These are phyloP conservation scores for Vulpes lagopus DNA, from an alignment of 2,113 vertebrate species.

Conservation along the genomic window DNA sequence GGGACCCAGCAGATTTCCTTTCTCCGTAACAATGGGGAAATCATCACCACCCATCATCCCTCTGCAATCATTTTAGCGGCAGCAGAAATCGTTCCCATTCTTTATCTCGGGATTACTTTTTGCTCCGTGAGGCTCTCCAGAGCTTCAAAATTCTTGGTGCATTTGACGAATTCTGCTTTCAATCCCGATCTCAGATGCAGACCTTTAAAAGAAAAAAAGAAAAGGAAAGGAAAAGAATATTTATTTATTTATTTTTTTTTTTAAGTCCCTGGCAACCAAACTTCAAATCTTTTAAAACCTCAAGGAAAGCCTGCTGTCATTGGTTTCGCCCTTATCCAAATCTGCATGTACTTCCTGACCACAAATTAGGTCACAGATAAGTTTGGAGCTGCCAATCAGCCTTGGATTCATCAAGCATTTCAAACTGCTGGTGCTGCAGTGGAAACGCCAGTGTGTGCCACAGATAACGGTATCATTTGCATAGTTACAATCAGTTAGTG, in stretches of 20 bases:
- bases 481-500: conserved; percentile 82
- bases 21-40: conserved; percentile 16
- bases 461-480: conserved; percentile 80
- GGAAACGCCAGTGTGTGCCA: conserved; percentile 60
- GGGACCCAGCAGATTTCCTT: not conserved
- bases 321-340: conserved; percentile 71
- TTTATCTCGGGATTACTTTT: conserved; percentile 73
- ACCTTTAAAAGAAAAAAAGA: not conserved
- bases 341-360: conserved; percentile 62
- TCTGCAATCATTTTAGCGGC: conserved; percentile 45
- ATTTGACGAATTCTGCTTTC: conserved; percentile 54
- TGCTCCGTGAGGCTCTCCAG: conserved; percentile 34
- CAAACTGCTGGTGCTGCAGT: conserved; percentile 63
- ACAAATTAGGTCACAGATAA: conserved; percentile 77
- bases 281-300: conserved; percentile 56
- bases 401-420: conserved; percentile 75
- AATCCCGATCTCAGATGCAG: conserved; percentile 16
- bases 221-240: too few species aligned
- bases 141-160: conserved; percentile 67
- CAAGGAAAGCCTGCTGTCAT: conserved; percentile 39
- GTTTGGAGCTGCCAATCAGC: conserved; percentile 79
- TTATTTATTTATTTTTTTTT: not conserved
- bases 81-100: conserved; percentile 46
- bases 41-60: conserved; percentile 13
- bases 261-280: conserved; percentile 2